A percentile compares a stretch with the other conserved stretches of the same genome.
Conservation (phyloP, 1,140 invertebrate species). For the Thaumatotibia leucotreta region DNA sequence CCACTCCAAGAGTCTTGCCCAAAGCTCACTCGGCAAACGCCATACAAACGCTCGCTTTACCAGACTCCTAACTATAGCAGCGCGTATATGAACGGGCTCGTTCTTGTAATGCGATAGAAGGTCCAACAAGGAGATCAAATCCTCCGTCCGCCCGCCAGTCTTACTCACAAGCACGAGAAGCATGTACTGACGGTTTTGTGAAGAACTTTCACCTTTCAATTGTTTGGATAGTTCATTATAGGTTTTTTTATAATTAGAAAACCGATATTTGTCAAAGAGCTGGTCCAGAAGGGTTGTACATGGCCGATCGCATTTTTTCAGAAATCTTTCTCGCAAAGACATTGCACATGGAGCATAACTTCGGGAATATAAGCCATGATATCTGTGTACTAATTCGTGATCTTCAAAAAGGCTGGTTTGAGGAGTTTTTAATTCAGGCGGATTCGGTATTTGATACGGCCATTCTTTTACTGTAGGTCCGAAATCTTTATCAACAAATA, state of each 20-base stretch:
- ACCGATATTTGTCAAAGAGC: conserved; percentile 41
- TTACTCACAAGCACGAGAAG: too few species aligned
- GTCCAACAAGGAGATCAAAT: conserved; percentile 32
- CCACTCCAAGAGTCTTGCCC: conserved; percentile 37
- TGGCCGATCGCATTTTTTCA: neutral
- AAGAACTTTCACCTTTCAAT: conserved; percentile 34
- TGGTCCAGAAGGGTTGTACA: neutral
- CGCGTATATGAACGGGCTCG: conserved; percentile 41
- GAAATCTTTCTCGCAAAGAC: neutral
- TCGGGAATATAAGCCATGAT: neutral
- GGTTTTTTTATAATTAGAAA: too few species aligned
- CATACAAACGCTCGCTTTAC: conserved; percentile 44
- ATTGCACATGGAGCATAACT: neutral
- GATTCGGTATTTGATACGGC: conserved; percentile 18
- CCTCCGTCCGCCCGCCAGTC: too few species aligned
- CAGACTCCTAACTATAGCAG: conserved; percentile 47
- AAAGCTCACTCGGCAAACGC: conserved; percentile 35
- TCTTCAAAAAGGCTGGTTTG: too few species aligned
- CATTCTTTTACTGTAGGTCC: conserved; percentile 25
- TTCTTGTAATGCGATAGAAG: conserved; percentile 36
- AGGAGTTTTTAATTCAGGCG: neutral
- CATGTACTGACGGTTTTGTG: too few species aligned
- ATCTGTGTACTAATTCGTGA: neutral
- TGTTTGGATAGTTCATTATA: conserved; percentile 39
- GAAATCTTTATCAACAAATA: conserved; percentile 42